A percentile compares a stretch with the other conserved stretches of the same genome.
Evolutionary conservation across 2,888 invertebrate species (phyloP).

Genomic region (Noctua janthina): DNA sequence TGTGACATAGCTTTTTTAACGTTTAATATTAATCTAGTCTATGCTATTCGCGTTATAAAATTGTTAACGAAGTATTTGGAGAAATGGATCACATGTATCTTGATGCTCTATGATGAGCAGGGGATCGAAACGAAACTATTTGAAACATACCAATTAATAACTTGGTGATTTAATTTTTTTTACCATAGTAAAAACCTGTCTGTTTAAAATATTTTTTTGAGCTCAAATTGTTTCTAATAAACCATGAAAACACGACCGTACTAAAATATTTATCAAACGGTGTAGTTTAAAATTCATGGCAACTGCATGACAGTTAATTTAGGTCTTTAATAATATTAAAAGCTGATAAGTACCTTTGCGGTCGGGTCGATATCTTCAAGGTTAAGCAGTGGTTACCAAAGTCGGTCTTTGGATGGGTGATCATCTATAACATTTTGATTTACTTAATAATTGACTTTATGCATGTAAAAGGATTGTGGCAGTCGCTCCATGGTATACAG

Average conservation of each 20-base stretch:
- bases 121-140: slow-evolving; percentile 12
- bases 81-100: neutral
- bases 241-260: neutral
- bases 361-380: neutral
- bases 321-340: slow-evolving; percentile 3
- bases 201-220: no score
- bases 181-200: no score
- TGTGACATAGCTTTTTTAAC: neutral
- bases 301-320: no score
- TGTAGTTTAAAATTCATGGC: neutral
- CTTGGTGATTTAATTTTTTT: no score
- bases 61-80: neutral
- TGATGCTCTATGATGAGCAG: neutral
- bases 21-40: slow-evolving; percentile 19
- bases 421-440: no score
- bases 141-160: slow-evolving; percentile 5
- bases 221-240: no score
- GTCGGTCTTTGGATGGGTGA: neutral
- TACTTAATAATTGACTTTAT: no score
- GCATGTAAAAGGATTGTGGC: no score
- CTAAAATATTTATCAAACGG: neutral
- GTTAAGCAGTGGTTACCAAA: neutral
- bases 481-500: no score
- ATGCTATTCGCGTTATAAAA: neutral
- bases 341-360: neutral